Evolutionary conservation across 2,113 vertebrate genomes (phyloP), one percentile per base, ranked within the genome.

Genomic region (Calidris pugnax): DNA sequence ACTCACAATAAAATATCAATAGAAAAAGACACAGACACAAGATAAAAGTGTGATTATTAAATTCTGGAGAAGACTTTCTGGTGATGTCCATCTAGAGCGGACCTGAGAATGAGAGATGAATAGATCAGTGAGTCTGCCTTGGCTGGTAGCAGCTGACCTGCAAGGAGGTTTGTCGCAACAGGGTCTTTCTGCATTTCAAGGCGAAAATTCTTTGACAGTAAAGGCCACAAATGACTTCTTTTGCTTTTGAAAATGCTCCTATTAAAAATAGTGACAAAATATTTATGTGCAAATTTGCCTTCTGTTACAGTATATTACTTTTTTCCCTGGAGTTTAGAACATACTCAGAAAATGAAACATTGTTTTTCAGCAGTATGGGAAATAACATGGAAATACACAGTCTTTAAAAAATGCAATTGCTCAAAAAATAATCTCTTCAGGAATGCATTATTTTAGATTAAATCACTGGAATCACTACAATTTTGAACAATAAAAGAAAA

Each of bases 121-220:
- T 21, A n/a, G 19, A 66, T 12, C 39, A 30, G 28, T 27, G 74
- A 41, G 16, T 69, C 43, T 67, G 18, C 7, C 20, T 30, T 43
- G 9, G 6, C 4, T 72, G 28, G 17, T 24, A 63, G 8, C 12
- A 35, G 23, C 0, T 71, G 51, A 39, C n/a, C 33, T 87, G 9
- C 11, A 50, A 32, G 1, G 9, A 43, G 10, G 15, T 39, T 59
- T 63, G n/a, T 23, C 0, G 0, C 11, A 53, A 43, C 15, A 0
- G 2, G 2, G 24, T 10, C 2, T 59, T 68, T 87, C 24, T 64
- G 9, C 18, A 5, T 26, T 56, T 62, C 33, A 13, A 23, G 7
- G 12, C 10, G 7, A 90, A 87, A 81, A 64, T n/a, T 13, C 4
- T 75, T 72, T 53, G 4, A 41, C 18, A 18, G 6, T 55, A 14